phyloP scores from a whole-genome alignment of 2,888 invertebrate species.

The Conus canariensis region DNA sequence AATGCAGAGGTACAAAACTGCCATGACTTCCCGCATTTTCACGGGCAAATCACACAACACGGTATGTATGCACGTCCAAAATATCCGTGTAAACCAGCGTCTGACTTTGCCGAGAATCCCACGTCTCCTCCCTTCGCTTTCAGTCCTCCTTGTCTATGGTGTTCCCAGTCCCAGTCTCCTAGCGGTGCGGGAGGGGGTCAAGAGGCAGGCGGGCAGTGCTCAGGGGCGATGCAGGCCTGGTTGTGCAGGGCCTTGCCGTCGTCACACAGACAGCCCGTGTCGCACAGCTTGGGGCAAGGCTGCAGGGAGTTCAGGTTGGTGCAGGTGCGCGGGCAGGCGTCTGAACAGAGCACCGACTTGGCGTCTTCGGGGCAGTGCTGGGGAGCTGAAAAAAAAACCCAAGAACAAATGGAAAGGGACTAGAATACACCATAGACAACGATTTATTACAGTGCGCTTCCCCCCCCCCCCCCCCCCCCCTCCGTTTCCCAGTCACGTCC shows the following conservation, averaged over 20 bases:
- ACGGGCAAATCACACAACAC: too few species aligned
- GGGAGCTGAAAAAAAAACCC: conserved; percentile 46
- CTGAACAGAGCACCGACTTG: conserved; percentile 64
- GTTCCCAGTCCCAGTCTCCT: too few species aligned
- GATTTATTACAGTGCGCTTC: too few species aligned
- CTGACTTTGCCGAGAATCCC: too few species aligned
- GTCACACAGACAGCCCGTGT: conserved; percentile 67
- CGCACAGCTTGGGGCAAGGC: conserved; percentile 65
- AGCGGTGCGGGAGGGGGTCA: too few species aligned
- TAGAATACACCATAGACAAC: background rate
- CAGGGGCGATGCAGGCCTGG: conserved; percentile 63
- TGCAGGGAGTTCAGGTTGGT: conserved; percentile 59
- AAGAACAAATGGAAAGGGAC: background rate
- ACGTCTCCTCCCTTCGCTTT: too few species aligned
- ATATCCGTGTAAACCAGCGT: too few species aligned
- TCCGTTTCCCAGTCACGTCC: background rate
- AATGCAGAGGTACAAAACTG: too few species aligned
- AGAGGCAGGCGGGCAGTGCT: conserved; percentile 57
- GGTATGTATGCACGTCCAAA: too few species aligned
- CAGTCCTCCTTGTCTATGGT: too few species aligned
- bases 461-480: background rate
- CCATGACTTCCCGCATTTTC: too few species aligned
- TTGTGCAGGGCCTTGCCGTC: conserved; percentile 64
- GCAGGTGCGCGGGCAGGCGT: conserved; percentile 70
- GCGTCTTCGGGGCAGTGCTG: conserved; percentile 66